Percentiles rank a stretch among this genome's conserved stretches.
Conservation (phyloP, 2,888 invertebrate genomes). For the Pyrgus malvae region DNA sequence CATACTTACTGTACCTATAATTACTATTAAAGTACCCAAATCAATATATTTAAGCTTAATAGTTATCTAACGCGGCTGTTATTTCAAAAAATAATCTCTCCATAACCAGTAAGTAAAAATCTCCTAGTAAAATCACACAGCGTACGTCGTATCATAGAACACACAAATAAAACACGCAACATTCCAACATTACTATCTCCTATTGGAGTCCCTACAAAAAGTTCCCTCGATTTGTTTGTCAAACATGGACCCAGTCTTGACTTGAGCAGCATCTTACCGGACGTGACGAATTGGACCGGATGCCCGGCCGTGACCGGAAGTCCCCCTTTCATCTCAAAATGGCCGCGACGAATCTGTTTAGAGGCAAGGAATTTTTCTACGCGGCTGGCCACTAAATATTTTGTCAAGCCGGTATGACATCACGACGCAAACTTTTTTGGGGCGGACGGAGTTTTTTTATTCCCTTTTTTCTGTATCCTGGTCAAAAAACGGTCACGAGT, state of each 20-base stretch:
- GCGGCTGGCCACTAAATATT: constrained; percentile 70
- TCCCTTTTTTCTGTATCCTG: constrained; percentile 39
- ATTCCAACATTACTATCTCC: too few relatives aligned
- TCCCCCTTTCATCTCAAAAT: constrained; percentile 72
- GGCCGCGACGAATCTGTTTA: constrained; percentile 70
- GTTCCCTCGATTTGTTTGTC: constrained; percentile 38
- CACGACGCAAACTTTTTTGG: constrained; percentile 67
- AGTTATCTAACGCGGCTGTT: too few relatives aligned
- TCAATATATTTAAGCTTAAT: too few relatives aligned
- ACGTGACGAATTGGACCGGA: constrained; percentile 57
- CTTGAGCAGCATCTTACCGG: constrained; percentile 33
- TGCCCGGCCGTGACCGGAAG: constrained; percentile 72
- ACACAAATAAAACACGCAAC: too few relatives aligned
- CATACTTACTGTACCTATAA: too few relatives aligned
- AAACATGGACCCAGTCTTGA: constrained; percentile 35
- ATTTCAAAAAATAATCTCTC: too few relatives aligned
- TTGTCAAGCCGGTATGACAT: constrained; percentile 53
- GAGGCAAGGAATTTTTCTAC: constrained; percentile 73
- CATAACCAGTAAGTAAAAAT: too few relatives aligned
- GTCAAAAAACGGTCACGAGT: constrained; percentile 31
- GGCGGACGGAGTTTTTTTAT: constrained; percentile 41
- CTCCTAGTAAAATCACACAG: too few relatives aligned
- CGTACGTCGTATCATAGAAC: too few relatives aligned
- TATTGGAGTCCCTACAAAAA: neutral
- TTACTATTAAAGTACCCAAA: too few relatives aligned